These are phyloP conservation scores for Perccottus glenii DNA, from an alignment of 2,113 vertebrate genomes.

Conservation along the genomic window DNA sequence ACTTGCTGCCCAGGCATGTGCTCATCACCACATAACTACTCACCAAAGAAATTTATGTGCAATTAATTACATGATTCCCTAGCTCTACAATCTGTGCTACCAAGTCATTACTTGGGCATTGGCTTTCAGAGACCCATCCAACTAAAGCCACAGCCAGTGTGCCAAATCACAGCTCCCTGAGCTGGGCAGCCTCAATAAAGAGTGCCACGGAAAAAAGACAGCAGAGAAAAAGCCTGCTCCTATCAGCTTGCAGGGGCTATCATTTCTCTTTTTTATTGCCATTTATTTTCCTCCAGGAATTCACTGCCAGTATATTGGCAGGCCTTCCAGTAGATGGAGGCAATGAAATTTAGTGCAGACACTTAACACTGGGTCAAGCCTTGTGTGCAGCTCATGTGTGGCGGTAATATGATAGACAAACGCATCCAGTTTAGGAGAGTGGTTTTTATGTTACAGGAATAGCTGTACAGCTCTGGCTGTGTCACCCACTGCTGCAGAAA, in stretches of 20 bases:
- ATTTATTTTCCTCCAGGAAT: slow-evolving; percentile 99
- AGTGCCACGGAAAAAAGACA: slow-evolving; percentile 62
- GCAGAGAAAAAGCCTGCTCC: slow-evolving; percentile 79
- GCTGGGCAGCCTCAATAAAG: slow-evolving; percentile 90
- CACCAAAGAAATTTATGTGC: slow-evolving; percentile 94
- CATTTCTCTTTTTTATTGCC: slow-evolving; percentile 98
- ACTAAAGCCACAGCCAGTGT: slow-evolving; percentile 80
- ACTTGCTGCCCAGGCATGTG: slow-evolving; percentile 81
- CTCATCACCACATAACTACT: slow-evolving; percentile 93
- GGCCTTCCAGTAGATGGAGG: slow-evolving; percentile 94
- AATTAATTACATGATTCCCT: slow-evolving; percentile 99
- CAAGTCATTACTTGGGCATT: slow-evolving; percentile 88
- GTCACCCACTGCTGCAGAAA: slow-evolving; percentile 59
- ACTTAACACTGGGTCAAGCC: slow-evolving; percentile 95
- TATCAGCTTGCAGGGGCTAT: slow-evolving; percentile 88
- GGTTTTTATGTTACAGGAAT: slow-evolving; percentile 81
- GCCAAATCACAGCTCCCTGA: slow-evolving; percentile 92
- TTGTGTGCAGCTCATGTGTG: slow-evolving; percentile 86
- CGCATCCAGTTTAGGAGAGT: slow-evolving; percentile 83
- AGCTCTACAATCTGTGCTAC: slow-evolving; percentile 81
- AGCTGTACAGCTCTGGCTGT: slow-evolving; percentile 47
- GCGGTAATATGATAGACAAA: slow-evolving; percentile 94
- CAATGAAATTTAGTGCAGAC: slow-evolving; percentile 98
- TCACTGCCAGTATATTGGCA: slow-evolving; percentile 97
- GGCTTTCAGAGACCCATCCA: slow-evolving; percentile 87